Evolutionary conservation across 2,113 vertebrate species (phyloP).

Genomic region (Macrotus californicus): DNA sequence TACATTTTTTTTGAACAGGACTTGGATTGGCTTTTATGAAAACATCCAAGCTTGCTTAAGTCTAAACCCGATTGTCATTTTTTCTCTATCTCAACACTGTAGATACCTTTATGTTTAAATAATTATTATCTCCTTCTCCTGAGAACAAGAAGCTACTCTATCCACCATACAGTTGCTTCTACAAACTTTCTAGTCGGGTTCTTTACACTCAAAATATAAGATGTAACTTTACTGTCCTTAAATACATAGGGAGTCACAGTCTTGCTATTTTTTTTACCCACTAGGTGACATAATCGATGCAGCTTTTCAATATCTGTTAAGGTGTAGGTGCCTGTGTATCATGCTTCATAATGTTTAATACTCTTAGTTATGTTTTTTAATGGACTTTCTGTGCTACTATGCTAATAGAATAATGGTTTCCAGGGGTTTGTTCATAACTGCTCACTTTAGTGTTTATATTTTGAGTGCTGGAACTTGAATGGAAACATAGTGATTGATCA

Average conservation of each 20-base stretch:
- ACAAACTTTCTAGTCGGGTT: background rate
- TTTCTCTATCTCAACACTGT: background rate
- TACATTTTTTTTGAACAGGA: background rate
- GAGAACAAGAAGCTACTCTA: background rate
- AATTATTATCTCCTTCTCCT: background rate
- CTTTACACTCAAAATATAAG: background rate
- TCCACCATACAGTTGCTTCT: background rate
- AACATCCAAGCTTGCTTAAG: background rate
- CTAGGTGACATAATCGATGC: slow-evolving; percentile 37
- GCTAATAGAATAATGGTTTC: background rate
- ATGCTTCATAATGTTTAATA: background rate
- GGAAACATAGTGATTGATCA: background rate
- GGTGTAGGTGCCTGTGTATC: background rate
- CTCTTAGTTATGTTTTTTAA: background rate
- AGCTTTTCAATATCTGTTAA: slow-evolving; percentile 13
- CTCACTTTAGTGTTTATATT: background rate
- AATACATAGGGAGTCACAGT: background rate
- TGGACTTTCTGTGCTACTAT: background rate
- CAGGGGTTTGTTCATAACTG: background rate
- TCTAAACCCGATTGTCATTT: background rate
- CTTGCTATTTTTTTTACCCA: slow-evolving; percentile 40
- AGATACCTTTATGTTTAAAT: background rate
- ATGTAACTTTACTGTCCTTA: background rate
- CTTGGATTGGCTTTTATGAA: background rate
- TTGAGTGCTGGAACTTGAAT: background rate